Evolutionary conservation across 2,113 vertebrate genomes (phyloP).

Genomic region (Tragulus kanchil): DNA sequence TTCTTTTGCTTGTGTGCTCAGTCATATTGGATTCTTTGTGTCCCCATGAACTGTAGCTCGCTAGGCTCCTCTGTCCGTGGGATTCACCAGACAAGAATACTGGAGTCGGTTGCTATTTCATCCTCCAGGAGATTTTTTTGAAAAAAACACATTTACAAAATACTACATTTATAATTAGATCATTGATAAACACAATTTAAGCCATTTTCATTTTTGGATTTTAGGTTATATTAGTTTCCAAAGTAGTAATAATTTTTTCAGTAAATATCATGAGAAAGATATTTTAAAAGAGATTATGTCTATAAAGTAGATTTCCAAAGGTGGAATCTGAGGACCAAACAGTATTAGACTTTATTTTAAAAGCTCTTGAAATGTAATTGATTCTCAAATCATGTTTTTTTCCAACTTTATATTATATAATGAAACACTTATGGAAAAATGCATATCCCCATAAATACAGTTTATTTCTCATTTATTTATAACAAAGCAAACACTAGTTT

Average conservation of each 20-base stretch:
- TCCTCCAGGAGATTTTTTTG: too few relatives aligned
- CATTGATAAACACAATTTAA: not conserved
- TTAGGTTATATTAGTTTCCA: constrained; percentile 31
- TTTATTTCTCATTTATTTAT: not conserved
- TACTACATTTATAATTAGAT: not conserved
- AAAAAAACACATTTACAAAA: not conserved
- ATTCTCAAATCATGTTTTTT: not conserved
- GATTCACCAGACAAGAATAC: too few relatives aligned
- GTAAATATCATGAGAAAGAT: not conserved
- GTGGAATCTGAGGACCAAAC: not conserved
- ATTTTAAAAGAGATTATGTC: not conserved
- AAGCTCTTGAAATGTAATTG: not conserved
- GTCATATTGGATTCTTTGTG: too few relatives aligned
- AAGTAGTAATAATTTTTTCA: constrained; percentile 1
- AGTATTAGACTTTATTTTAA: not conserved
- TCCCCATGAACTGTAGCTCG: too few relatives aligned
- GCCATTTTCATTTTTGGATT: not conserved
- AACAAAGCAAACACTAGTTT: not conserved
- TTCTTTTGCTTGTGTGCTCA: too few relatives aligned
- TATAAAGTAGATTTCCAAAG: not conserved
- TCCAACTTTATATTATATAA: not conserved
- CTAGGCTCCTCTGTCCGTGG: too few relatives aligned
- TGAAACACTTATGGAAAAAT: not conserved
- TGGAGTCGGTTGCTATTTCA: too few relatives aligned
- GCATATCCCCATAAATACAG: not conserved